Percentiles rank a stretch among this genome's conserved stretches.
phyloP scores from a whole-genome alignment of 2,888 invertebrate species.

The Eucriotettix oculatus region DNA sequence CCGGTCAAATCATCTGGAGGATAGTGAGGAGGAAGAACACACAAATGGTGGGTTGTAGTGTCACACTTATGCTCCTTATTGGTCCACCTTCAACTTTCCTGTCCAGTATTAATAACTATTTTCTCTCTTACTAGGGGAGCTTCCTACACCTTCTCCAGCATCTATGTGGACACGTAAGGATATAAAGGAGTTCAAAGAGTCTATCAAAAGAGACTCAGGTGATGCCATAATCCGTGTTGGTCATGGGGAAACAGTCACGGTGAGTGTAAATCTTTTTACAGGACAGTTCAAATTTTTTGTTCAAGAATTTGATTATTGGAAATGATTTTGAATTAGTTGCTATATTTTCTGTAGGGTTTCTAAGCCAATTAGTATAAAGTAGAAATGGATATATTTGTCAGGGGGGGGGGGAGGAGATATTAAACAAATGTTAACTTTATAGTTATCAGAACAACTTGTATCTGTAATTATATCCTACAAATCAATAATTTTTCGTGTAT shows the following conservation, averaged over 20 bases:
- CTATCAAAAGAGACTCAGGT: slow-evolving; percentile 59
- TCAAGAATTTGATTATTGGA: too few relatives aligned
- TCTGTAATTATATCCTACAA: too few relatives aligned
- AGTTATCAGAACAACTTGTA: too few relatives aligned
- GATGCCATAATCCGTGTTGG: slow-evolving; percentile 86
- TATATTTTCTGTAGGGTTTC: too few relatives aligned
- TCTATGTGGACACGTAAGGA: slow-evolving; percentile 95
- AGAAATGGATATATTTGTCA: too few relatives aligned
- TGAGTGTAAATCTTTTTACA: slow-evolving; percentile 24
- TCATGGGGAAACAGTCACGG: slow-evolving; percentile 93
- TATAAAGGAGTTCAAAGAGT: slow-evolving; percentile 77
- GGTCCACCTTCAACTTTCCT: not conserved
- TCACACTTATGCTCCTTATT: not conserved
- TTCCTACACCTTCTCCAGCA: slow-evolving; percentile 47
- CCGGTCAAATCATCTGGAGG: slow-evolving; percentile 8
- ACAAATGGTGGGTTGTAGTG: not conserved
- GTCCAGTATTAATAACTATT: not conserved
- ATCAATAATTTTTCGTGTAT: too few relatives aligned
- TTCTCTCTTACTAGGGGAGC: slow-evolving; percentile 20
- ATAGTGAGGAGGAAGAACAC: slow-evolving; percentile 13
- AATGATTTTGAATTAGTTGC: too few relatives aligned
- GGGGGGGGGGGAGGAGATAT: too few relatives aligned
- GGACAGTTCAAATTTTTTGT: not conserved
- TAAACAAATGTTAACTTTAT: too few relatives aligned
- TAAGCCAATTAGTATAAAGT: too few relatives aligned